Percentiles rank a stretch among this genome's conserved stretches.
Evolutionary conservation across 2,888 invertebrate species (phyloP).

Genomic region (Pristionchus exspectatus): DNA sequence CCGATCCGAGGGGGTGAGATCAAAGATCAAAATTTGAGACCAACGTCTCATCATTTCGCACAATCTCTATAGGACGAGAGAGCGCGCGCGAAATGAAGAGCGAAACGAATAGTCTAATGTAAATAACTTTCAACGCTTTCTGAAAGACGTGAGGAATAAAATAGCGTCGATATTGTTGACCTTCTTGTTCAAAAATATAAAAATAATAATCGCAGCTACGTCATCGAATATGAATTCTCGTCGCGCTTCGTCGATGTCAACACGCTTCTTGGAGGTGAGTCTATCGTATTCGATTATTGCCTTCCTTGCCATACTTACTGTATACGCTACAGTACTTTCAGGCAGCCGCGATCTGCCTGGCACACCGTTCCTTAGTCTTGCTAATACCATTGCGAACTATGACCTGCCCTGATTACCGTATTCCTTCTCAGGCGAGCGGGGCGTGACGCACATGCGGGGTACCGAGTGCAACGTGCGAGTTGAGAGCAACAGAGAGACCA

Average conservation of each 20-base stretch:
- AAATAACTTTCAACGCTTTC: too few relatives aligned
- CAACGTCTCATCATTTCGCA: neutral
- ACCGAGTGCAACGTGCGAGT: conserved; percentile 88
- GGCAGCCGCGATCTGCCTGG: neutral
- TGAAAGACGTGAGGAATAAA: too few relatives aligned
- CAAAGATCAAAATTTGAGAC: neutral
- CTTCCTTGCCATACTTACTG: neutral
- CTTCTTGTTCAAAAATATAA: neutral
- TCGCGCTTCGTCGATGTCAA: conserved; percentile 98
- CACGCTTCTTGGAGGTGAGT: conserved; percentile 81
- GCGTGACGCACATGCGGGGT: conserved; percentile 73
- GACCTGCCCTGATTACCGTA: conserved; percentile 46
- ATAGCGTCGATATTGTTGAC: too few relatives aligned
- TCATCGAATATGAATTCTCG: conserved; percentile 97
- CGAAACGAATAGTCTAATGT: too few relatives aligned
- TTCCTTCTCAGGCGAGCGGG: conserved; percentile 42
- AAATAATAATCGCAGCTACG: conserved; percentile 62
- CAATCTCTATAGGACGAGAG: too few relatives aligned
- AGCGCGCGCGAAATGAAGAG: too few relatives aligned
- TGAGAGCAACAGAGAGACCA: conserved; percentile 79
- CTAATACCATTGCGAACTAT: neutral
- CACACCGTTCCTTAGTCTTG: neutral
- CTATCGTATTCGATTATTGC: neutral
- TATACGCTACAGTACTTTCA: neutral
- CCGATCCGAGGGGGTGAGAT: conserved; percentile 96